Base-by-base conservation (phyloP, 2,113 vertebrate genomes). In the Tricholaema leucomelas region DNA sequence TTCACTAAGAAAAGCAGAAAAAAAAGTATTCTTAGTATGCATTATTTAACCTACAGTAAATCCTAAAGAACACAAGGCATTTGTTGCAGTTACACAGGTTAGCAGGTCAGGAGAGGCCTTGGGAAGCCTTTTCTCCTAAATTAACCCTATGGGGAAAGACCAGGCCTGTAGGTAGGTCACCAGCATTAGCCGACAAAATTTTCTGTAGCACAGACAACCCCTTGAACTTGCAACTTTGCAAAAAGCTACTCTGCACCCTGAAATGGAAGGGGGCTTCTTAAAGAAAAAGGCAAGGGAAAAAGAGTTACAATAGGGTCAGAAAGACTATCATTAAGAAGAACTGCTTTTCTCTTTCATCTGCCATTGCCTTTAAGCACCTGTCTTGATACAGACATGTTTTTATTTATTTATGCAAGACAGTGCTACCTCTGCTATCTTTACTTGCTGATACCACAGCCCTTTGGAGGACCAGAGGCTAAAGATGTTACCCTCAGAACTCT, bases 321-420 rank as follows among this genome's bases (percentile, higher is more conserved):
- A 82, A 83, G 50, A n/a, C 5, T 59, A 19, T 52, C 48, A 55
- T 69, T 54, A 83, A 21, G 42, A 74, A 42, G 83, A 78, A 42
- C 18, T 6, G 3, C 5, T 28, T 60, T 69, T 67, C 0, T 0
- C 61, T 91, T 81, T 48, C 63, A 58, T 1, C 0, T 81, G 30
- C n/a, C 21, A 10, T 25, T 71, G 52, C 58, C 84, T 90, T 88
- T 72, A 48, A 79, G 61, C 74, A 78, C 38, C 65, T 87, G 10
- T 5, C 69, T 83, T 76, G 33, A 65, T 61, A 50, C 2, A 20
- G 40, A 30, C 35, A 9, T 55, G 33, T 46, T 72, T 82, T 85
- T 27, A 67, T 60, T 25, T 67, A 44, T 58, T 84, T 61, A 38
- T 42, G 20, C 0, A 0, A 75, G n/a, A 67, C 38, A 64, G 42